These are phyloP conservation scores for Eutrigla gurnardus DNA, from an alignment of 2,797 vertebrate species.

Conservation along the genomic window DNA sequence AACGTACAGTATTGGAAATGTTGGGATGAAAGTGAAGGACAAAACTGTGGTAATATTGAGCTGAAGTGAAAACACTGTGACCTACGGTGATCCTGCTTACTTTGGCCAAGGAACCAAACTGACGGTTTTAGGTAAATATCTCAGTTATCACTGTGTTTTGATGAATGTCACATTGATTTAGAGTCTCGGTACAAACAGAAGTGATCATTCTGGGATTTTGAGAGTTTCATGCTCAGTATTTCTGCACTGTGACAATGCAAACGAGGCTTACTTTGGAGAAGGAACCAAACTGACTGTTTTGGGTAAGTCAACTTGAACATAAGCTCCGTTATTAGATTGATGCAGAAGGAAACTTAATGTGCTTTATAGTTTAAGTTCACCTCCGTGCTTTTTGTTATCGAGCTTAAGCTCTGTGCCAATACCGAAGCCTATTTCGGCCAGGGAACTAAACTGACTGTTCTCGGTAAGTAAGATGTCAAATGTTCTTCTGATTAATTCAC, in stretches of 20 bases:
- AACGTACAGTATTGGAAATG: not conserved
- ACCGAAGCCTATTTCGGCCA: constrained; percentile 41
- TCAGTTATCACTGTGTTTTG: not conserved
- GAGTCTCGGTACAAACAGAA: not conserved
- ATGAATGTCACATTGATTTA: not conserved
- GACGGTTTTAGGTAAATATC: constrained; percentile 71
- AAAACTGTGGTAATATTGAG: constrained; percentile 28
- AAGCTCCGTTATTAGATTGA: not conserved
- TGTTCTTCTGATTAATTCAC: too few relatives aligned
- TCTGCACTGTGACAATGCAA: constrained; percentile 65
- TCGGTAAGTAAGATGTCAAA: constrained; percentile 59
- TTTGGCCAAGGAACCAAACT: constrained; percentile 76
- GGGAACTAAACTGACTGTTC: constrained; percentile 59
- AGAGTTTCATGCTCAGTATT: constrained; percentile 48
- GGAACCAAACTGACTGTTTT: constrained; percentile 80
- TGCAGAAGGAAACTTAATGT: not conserved
- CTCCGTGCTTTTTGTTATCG: not conserved
- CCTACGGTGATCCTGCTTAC: constrained; percentile 13
- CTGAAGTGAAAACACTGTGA: constrained; percentile 67
- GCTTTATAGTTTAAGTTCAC: not conserved
- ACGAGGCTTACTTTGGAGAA: constrained; percentile 70
- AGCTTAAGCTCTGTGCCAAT: not conserved
- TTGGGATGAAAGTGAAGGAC: not conserved
- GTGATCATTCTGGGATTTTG: not conserved
- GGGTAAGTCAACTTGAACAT: constrained; percentile 36